Percentiles rank a stretch among this genome's conserved stretches.
Conservation (phyloP, 2,113 vertebrate genomes). For the Elgaria multicarinata region DNA sequence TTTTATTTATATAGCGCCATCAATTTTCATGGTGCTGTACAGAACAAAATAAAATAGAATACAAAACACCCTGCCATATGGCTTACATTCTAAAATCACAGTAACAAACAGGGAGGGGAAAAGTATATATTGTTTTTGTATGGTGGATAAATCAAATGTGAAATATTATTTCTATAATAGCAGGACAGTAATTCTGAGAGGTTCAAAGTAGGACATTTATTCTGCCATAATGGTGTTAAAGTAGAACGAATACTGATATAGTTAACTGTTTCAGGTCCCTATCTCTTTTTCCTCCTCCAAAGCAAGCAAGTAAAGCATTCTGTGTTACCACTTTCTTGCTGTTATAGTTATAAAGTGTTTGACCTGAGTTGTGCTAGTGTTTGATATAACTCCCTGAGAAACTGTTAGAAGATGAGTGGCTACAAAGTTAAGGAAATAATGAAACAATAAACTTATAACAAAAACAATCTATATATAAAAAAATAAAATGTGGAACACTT, state of each 20-base stretch:
- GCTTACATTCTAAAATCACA: too few relatives aligned
- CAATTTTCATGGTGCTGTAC: too few relatives aligned
- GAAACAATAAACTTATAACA: too few relatives aligned
- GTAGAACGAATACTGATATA: background rate
- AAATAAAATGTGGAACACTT: too few relatives aligned
- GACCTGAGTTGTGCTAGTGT: background rate
- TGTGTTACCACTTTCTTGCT: background rate
- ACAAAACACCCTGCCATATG: too few relatives aligned
- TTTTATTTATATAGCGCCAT: too few relatives aligned
- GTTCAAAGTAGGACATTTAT: background rate
- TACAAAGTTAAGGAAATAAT: too few relatives aligned
- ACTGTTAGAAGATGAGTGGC: background rate
- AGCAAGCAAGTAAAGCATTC: background rate
- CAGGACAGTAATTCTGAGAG: background rate
- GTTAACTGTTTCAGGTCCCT: background rate
- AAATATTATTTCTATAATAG: background rate
- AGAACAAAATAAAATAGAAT: too few relatives aligned
- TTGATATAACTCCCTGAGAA: background rate
- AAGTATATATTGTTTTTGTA: background rate
- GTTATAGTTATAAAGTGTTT: background rate
- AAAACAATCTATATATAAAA: too few relatives aligned
- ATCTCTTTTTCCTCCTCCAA: background rate
- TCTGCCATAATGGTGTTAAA: background rate
- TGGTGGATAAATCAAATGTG: background rate
- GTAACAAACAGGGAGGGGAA: too few relatives aligned